phyloP scores from a whole-genome alignment of 2,797 vertebrate genomes.

The Artibeus lituratus region DNA sequence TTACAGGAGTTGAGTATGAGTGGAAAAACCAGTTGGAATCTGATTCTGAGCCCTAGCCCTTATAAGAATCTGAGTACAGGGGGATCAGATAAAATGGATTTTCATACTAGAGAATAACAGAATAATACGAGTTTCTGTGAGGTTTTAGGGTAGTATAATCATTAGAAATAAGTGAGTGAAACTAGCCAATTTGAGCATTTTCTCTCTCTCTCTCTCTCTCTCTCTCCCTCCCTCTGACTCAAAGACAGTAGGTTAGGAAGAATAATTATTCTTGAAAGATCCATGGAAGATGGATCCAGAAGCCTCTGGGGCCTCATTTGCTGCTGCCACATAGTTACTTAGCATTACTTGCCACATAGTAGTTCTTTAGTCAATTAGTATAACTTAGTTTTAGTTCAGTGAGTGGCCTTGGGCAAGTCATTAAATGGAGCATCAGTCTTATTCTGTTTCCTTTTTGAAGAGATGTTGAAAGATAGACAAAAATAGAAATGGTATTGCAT shows the following conservation, averaged over 20 bases:
- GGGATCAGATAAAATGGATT: background rate
- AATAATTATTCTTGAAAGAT: constrained; percentile 26
- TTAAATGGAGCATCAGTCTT: background rate
- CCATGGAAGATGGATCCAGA: background rate
- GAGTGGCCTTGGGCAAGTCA: background rate
- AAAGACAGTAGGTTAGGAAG: background rate
- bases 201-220: too few relatives aligned
- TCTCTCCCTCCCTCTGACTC: too few relatives aligned
- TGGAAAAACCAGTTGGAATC: constrained; percentile 3
- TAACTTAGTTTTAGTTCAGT: constrained; percentile 36
- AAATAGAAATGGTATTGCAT: constrained; percentile 19
- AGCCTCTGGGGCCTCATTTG: background rate
- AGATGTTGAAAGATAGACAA: background rate
- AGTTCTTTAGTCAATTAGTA: background rate
- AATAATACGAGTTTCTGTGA: background rate
- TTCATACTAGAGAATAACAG: background rate
- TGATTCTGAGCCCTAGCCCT: background rate
- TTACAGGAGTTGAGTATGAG: background rate
- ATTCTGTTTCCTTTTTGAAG: background rate
- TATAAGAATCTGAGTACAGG: background rate
- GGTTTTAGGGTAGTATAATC: background rate
- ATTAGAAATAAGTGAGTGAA: constrained; percentile 30
- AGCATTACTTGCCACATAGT: background rate
- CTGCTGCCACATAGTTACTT: background rate
- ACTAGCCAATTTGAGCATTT: background rate